Conservation (phyloP, 2,113 vertebrate genomes). For the Mastomys coucha region DNA sequence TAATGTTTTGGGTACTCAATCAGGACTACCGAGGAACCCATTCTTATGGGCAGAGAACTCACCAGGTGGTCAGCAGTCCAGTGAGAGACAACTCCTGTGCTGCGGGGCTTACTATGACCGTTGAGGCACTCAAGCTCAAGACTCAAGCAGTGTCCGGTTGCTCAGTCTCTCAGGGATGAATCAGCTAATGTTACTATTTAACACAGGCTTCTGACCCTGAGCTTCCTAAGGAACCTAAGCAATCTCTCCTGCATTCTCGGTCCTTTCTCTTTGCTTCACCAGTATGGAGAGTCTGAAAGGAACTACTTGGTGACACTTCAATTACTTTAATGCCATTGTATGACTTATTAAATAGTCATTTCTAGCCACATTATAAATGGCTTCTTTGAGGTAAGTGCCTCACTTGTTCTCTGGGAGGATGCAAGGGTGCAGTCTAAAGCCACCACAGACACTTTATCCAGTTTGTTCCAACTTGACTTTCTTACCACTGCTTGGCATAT, state of each 20-base stretch:
- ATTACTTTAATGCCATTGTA: neutral
- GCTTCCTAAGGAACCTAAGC: neutral
- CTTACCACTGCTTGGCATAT: neutral
- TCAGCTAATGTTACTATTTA: neutral
- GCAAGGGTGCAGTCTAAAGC: neutral
- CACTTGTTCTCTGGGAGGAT: neutral
- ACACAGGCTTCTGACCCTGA: neutral
- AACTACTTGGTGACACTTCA: neutral
- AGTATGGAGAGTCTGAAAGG: neutral
- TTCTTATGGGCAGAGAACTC: neutral
- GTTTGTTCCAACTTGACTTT: neutral
- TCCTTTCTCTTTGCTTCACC: neutral
- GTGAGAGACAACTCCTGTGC: neutral
- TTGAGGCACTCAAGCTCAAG: neutral
- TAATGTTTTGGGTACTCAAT: neutral
- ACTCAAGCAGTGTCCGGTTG: neutral
- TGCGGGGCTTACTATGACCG: neutral
- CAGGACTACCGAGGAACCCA: neutral
- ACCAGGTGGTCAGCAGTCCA: neutral
- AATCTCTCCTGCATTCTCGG: neutral
- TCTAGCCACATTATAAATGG: neutral
- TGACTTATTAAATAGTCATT: neutral
- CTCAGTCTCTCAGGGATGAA: neutral
- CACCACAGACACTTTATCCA: neutral
- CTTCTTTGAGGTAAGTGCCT: neutral